Evolutionary conservation across 53 echinoderm and acorn worm genomes (phyloP).

Genomic region (Holothuria leucospilota): DNA sequence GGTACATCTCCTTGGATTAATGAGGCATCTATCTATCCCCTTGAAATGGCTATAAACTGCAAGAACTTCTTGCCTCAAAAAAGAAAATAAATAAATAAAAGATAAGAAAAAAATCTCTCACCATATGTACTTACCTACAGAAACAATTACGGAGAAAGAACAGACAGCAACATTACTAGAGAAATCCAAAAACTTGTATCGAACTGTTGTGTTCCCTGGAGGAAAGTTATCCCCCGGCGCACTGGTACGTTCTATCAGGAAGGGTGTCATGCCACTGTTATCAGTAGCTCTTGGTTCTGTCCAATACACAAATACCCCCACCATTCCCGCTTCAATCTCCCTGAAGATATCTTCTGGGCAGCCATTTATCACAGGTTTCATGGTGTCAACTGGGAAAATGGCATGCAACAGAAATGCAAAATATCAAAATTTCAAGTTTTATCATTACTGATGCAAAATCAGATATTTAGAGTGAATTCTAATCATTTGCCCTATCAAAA

Average conservation of each 20-base stretch:
- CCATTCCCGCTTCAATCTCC: conserved; percentile 26
- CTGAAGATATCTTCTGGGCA: conserved; percentile 52
- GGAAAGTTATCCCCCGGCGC: background rate
- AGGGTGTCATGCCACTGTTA: conserved; percentile 12
- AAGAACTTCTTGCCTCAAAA: too few species aligned
- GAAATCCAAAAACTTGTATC: background rate
- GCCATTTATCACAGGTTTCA: conserved; percentile 42
- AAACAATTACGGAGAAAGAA: background rate
- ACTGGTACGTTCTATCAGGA: background rate
- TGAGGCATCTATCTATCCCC: too few species aligned
- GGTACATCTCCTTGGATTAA: too few species aligned
- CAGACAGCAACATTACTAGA: background rate
- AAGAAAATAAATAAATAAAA: too few species aligned
- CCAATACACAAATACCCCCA: conserved; percentile 38
- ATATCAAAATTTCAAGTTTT: too few species aligned
- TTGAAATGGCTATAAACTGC: too few species aligned
- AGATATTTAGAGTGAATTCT: too few species aligned
- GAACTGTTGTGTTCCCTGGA: conserved; percentile 29
- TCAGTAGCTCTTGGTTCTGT: conserved; percentile 52
- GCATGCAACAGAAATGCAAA: background rate
- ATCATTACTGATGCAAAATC: too few species aligned
- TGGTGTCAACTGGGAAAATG: conserved; percentile 30
- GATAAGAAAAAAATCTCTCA: too few species aligned
- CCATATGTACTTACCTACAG: background rate
- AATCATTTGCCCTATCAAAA: too few species aligned